Evolutionary conservation across 2,113 vertebrate species (phyloP).

Genomic region (Ploceus nigricollis): DNA sequence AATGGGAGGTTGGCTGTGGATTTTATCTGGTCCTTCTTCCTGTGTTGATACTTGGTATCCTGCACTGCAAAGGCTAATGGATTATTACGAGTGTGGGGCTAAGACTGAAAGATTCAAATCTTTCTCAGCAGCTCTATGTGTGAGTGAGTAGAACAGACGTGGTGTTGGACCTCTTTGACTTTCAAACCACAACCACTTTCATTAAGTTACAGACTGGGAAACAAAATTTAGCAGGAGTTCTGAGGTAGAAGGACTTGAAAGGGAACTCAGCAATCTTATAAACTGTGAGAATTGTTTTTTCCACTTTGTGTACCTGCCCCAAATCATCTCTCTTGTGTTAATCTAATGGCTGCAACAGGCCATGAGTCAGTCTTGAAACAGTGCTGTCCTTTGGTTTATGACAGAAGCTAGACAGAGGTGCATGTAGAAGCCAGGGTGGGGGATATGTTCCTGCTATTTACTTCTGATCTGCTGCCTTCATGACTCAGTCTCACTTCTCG

Average conservation of each 20-base stretch:
- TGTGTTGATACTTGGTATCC: neutral
- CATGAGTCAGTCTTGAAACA: neutral
- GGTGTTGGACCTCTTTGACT: neutral
- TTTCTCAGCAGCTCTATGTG: neutral
- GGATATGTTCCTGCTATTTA: neutral
- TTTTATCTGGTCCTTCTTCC: neutral
- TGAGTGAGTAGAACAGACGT: neutral
- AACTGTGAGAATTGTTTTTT: neutral
- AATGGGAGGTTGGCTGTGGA: neutral
- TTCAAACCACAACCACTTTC: neutral
- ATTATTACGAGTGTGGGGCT: neutral
- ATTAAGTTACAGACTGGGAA: neutral
- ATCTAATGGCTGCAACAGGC: neutral
- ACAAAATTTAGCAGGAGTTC: neutral
- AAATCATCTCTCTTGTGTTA: neutral
- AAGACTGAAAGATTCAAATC: neutral
- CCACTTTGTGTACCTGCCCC: neutral
- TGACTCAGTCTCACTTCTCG: constrained; percentile 4
- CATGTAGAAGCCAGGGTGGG: neutral
- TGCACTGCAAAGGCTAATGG: neutral
- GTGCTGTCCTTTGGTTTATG: neutral
- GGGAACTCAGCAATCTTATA: neutral
- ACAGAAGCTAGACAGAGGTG: neutral
- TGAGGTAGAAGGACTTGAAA: neutral
- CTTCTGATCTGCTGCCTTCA: neutral